A percentile compares a stretch with the other conserved stretches of the same genome.
phyloP scores from a whole-genome alignment of 2,113 vertebrate species.

The Elaphurus davidianus region DNA sequence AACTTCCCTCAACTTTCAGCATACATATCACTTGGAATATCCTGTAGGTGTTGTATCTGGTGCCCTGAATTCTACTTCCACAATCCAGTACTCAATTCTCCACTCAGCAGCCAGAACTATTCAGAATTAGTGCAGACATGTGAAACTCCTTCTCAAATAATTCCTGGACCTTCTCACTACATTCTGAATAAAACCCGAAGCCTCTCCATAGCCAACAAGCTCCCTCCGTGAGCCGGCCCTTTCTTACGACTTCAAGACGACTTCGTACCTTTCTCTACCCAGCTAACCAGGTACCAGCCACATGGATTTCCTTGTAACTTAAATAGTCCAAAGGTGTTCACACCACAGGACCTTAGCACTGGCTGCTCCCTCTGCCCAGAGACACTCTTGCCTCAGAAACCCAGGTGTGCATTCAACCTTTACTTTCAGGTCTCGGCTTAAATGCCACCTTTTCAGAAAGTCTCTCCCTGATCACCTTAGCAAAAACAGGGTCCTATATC shows the following conservation, averaged over 20 bases:
- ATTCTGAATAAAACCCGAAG: neutral
- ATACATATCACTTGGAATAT: neutral
- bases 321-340: neutral
- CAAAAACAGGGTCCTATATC: neutral
- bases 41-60: too few relatives aligned
- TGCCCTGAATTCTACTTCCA: neutral
- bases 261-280: neutral
- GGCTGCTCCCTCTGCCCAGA: neutral
- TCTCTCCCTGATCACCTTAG: neutral
- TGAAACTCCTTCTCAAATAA: neutral
- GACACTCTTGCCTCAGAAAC: neutral
- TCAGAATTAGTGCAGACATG: neutral
- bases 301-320: neutral
- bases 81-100: neutral
- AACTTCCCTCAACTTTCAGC: neutral
- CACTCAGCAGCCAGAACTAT: neutral
- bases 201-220: neutral
- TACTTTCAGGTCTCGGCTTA: neutral
- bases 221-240: too few relatives aligned
- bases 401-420: neutral
- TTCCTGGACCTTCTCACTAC: neutral
- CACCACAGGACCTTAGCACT: neutral
- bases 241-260: neutral
- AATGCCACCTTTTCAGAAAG: neutral
- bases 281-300: neutral